These are phyloP conservation scores for Paracanthobrama guichenoti DNA, from an alignment of 2,113 vertebrate species.

Conservation along the genomic window DNA sequence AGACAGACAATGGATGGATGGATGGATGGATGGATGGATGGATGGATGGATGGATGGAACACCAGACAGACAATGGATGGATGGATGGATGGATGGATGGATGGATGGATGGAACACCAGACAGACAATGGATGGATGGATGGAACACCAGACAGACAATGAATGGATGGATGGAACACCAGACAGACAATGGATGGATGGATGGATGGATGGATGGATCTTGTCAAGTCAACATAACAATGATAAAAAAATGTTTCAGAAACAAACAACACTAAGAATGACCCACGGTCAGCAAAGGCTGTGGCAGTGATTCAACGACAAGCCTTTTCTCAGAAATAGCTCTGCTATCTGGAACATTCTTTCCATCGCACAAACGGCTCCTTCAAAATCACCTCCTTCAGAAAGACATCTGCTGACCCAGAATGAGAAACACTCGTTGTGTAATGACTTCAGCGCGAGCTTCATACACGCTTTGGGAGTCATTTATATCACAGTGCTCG, in stretches of 20 bases:
- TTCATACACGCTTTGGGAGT: conserved; percentile 11
- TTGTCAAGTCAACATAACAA: background rate
- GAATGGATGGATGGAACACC: too few species aligned
- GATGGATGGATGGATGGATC: too few species aligned
- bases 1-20: too few species aligned
- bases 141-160: background rate
- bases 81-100: too few species aligned
- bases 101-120: too few species aligned
- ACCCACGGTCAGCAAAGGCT: background rate
- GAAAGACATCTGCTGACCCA: conserved; percentile 31
- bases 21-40: too few species aligned
- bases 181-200: too few species aligned
- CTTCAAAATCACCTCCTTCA: conserved; percentile 29
- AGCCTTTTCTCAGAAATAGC: background rate
- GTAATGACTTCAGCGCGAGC: conserved; percentile 12
- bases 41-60: too few species aligned
- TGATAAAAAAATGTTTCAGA: background rate
- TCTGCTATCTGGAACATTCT: conserved; percentile 30
- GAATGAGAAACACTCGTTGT: conserved; percentile 20
- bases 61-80: too few species aligned
- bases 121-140: background rate
- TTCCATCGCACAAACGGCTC: conserved; percentile 29
- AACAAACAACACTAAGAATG: background rate
- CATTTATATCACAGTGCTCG: background rate
- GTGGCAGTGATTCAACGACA: background rate